These are phyloP conservation scores for Gambusia yucatana DNA, from an alignment of 2,797 vertebrate species.

Conservation along the genomic window DNA sequence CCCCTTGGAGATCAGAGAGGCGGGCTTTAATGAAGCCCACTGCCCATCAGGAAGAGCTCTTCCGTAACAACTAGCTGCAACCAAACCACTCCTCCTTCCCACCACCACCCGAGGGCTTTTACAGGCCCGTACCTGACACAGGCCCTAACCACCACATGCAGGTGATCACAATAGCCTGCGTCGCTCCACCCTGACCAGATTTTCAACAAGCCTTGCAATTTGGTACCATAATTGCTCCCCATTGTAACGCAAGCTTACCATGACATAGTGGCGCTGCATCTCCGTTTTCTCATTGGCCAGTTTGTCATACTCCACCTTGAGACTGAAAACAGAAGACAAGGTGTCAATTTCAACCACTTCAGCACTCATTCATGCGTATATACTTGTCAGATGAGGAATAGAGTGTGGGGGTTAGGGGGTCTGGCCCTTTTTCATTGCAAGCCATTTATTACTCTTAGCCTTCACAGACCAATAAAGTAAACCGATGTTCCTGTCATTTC, in stretches of 20 bases:
- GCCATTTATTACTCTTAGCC: conserved; percentile 33
- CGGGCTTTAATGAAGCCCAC: conserved; percentile 74
- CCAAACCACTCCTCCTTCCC: conserved; percentile 42
- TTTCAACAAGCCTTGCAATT: conserved; percentile 70
- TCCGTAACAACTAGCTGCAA: conserved; percentile 68
- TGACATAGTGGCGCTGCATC: conserved; percentile 98
- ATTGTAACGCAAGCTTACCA: conserved; percentile 86
- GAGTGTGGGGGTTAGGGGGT: neutral
- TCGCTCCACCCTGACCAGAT: conserved; percentile 66
- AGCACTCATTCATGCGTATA: conserved; percentile 59
- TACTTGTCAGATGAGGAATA: conserved; percentile 31
- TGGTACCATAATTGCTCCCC: conserved; percentile 70
- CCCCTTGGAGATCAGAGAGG: conserved; percentile 75
- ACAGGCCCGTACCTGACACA: conserved; percentile 73
- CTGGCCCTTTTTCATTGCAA: conserved; percentile 23
- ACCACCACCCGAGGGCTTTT: conserved; percentile 58
- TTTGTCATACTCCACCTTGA: conserved; percentile 98
- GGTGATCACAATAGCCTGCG: conserved; percentile 73
- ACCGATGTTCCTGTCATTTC: conserved; percentile 23
- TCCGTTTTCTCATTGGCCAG: conserved; percentile 97
- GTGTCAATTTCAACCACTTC: conserved; percentile 71
- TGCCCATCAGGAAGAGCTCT: conserved; percentile 72
- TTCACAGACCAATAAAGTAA: conserved; percentile 24
- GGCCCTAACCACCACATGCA: conserved; percentile 66
- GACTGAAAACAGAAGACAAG: conserved; percentile 82